Evolutionary conservation across 2,797 vertebrate genomes (phyloP), one percentile per base, ranked within the genome.

Genomic region (Phrynocephalus vlangalii): DNA sequence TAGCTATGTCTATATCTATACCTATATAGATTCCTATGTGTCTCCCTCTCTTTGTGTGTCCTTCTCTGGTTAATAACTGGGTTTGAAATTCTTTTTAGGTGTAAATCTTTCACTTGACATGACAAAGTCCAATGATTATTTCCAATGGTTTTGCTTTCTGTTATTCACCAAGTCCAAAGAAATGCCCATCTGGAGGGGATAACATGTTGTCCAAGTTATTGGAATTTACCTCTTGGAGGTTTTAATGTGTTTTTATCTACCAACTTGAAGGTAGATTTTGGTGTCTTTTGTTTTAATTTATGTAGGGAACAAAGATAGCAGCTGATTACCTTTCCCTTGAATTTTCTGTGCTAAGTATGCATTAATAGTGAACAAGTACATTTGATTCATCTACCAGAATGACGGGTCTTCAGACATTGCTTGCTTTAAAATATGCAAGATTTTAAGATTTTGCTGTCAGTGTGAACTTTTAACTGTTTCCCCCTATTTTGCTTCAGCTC

Each of bases 381-480:
- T 88, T 94, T 93, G 92, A 94, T 91, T 89, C 87, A 94, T 90
- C 90, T 79, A 82, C 80, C 90, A 92, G 87, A 89, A 94, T 83
- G 85, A 79, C 84, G 93, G 80, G 93, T 93, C 91, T 93, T 56
- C 9, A 94, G 93, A 89, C 93, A 92, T 88, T 86, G 85, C 87
- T 94, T 93, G 91, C 90, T 94, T 88, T 15, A 93, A 87, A 94
- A 91, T 67, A 48, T 83, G 90, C 84, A 91, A 87, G 89, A 92
- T 93, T 92, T 92, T 94, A 83, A 94, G 92, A 91, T 90, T 92
- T 91, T 88, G 73, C 83, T 93, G 86, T 92, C 88, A 92, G 80
- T 90, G 87, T 87, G 91, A 86, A 80, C 92, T 94, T 93, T 94
- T 93, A 91, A 60, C 79, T 68, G 93, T 92, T 93, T 79, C 92